Evolutionary conservation across 2,888 invertebrate genomes (phyloP), one percentile per base, ranked within the genome.

Genomic region (Amiota communis): DNA sequence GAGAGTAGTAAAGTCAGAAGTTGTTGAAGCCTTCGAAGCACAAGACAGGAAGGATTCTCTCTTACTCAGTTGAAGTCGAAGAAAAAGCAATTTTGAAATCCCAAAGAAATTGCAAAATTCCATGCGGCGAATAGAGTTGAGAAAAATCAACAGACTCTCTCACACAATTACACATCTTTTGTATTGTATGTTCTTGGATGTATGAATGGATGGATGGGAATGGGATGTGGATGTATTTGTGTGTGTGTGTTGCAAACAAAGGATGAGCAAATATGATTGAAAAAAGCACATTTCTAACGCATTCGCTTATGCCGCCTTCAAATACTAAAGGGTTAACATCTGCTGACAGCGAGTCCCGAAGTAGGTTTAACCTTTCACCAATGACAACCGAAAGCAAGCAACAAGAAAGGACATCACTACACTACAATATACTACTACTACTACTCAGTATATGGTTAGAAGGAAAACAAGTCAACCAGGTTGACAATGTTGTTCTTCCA

Each of bases 101-200:
- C 81, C 83, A 83, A 81, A 86, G 83, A 86, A 85, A 85, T 85
- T 84, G 85, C 80, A 80, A 86, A 85, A 86, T 85, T 86, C 85
- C 86, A 86, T 84, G 83, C 77, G 83, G 83, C 79, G 75, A 74
- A 69, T 53, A 23, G 53, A 68, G 53, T 63, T 36, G 63, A 46
- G 15, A 23, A 63, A 46, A 15, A 59, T 12, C 20, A 59, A 75
- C 20, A n/a, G 57, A 48, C 20, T 46, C 17, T 20, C 63, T 51
- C 36, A 56, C 53, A 69, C 15, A 59, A 11, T 20, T 20, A 20
- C 59, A 59, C 73, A 71, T 70, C 78, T 59, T 61, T 17, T 17
- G 61, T 12, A 17, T 12, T 17, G 61, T 17, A 36, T 36, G 36
- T 36, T 36, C 36, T 36, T 36, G 36, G 6, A 36, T 36, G 36